phyloP scores from a whole-genome alignment of 2,797 vertebrate genomes.

The Rousettus madagascariensis region DNA sequence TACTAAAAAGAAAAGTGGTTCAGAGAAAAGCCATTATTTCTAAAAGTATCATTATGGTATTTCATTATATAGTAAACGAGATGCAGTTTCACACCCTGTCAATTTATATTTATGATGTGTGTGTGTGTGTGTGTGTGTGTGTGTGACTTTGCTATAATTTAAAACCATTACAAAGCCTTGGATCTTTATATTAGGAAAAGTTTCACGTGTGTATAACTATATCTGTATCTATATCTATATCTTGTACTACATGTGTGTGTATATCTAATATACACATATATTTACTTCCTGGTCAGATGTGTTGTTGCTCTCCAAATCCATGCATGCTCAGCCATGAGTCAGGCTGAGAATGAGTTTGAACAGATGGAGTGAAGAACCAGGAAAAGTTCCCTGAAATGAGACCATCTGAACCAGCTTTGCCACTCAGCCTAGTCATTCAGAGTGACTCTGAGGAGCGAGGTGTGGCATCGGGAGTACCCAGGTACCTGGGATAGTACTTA shows the following conservation, averaged over 20 bases:
- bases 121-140: neutral
- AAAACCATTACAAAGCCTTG: neutral
- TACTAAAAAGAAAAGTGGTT: slow-evolving; percentile 60
- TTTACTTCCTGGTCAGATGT: neutral
- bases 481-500: neutral
- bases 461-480: neutral
- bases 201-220: neutral
- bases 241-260: neutral
- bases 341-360: neutral
- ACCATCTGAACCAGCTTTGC: neutral
- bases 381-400: neutral
- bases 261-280: neutral
- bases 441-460: neutral
- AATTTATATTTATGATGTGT: slow-evolving; percentile 47
- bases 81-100: slow-evolving; percentile 44
- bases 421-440: neutral
- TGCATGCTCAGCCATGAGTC: neutral
- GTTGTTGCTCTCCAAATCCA: neutral
- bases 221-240: neutral
- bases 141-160: neutral
- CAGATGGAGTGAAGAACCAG: neutral
- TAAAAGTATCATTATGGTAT: slow-evolving; percentile 49
- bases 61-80: slow-evolving; percentile 46
- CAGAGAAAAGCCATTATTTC: slow-evolving; percentile 50
- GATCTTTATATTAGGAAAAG: neutral